phyloP scores from a whole-genome alignment of 2,113 vertebrate species.

The Bos javanicus region DNA sequence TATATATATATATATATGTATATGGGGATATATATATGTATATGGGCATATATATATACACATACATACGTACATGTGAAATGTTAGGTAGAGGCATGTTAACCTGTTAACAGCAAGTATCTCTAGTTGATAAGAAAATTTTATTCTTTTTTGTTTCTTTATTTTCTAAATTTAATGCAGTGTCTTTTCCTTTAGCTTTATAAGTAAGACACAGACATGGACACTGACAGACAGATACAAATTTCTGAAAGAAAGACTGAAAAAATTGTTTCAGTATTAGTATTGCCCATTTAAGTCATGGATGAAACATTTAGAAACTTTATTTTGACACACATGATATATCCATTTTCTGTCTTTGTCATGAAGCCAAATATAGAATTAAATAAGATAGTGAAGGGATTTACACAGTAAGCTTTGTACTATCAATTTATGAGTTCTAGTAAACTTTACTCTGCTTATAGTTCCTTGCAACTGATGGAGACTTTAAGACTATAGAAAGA shows the following conservation, averaged over 20 bases:
- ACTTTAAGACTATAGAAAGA: not conserved
- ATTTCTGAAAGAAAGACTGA: not conserved
- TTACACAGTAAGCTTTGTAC: constrained; percentile 5
- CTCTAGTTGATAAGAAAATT: not conserved
- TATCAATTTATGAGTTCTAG: constrained; percentile 64
- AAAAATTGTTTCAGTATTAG: not conserved
- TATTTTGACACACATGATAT: not conserved
- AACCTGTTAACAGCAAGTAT: not conserved
- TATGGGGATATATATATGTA: not conserved
- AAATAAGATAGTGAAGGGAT: not conserved
- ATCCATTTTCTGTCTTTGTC: not conserved
- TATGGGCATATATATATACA: rapidly evolving
- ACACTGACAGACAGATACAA: not conserved
- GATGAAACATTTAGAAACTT: not conserved
- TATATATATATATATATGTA: not conserved
- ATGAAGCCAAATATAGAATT: not conserved
- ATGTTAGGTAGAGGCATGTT: not conserved
- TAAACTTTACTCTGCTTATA: constrained; percentile 49
- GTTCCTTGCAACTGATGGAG: constrained; percentile 11
- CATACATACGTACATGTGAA: not conserved
- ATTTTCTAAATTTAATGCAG: not conserved
- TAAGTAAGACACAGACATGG: not conserved
- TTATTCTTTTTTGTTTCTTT: not conserved
- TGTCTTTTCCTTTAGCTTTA: not conserved
- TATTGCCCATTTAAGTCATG: not conserved